A percentile compares a stretch with the other conserved stretches of the same genome.
Evolutionary conservation across 2,888 invertebrate genomes (phyloP).

Genomic region (Diabrotica balteata): DNA sequence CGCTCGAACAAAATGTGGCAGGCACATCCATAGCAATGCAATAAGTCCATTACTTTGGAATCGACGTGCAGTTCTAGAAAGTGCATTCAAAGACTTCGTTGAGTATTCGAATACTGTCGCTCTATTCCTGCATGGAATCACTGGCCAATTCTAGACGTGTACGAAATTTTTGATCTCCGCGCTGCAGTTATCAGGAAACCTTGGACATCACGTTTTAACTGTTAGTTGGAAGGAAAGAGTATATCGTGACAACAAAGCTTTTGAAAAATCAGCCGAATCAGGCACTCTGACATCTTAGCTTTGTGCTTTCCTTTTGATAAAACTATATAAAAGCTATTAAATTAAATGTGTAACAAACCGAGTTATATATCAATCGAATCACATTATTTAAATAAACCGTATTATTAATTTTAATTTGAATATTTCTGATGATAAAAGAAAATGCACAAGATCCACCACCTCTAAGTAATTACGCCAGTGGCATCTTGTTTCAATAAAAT

Average conservation of each 20-base stretch:
- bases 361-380: background rate
- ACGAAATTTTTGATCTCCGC: slow-evolving; percentile 45
- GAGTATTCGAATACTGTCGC: slow-evolving; percentile 43
- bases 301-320: background rate
- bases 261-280: slow-evolving; percentile 6
- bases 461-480: too few relatives aligned
- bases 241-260: slow-evolving; percentile 15
- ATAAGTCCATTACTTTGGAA: slow-evolving; percentile 39
- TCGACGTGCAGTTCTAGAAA: slow-evolving; percentile 33
- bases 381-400: background rate
- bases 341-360: background rate
- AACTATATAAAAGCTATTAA: background rate
- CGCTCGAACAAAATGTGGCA: slow-evolving; percentile 21
- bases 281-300: background rate
- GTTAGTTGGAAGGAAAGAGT: slow-evolving; percentile 10
- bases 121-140: slow-evolving; percentile 47
- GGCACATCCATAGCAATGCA: slow-evolving; percentile 34
- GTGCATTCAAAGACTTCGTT: slow-evolving; percentile 43
- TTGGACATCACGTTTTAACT: slow-evolving; percentile 27
- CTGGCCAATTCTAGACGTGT: slow-evolving; percentile 49
- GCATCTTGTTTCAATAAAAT: too few relatives aligned
- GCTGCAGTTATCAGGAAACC: slow-evolving; percentile 16
- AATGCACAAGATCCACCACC: too few relatives aligned
- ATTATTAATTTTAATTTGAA: too few relatives aligned
- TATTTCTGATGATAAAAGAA: too few relatives aligned